Base-by-base conservation (phyloP, 2,113 vertebrate genomes). In the Oryzias celebensis region DNA sequence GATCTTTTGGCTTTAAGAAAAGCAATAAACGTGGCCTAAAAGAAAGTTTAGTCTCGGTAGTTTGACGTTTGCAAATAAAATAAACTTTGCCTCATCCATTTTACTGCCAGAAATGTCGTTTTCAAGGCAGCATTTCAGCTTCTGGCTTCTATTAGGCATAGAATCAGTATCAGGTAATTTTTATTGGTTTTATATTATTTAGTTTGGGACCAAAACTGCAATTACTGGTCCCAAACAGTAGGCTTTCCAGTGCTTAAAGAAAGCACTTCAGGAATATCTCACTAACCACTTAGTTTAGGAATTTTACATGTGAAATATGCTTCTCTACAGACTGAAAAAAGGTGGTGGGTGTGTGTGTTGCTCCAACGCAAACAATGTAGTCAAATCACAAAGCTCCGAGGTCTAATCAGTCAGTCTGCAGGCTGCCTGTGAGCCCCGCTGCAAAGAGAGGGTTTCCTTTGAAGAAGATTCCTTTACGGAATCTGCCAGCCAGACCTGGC, bases 361-460 rank as follows among this genome's bases (percentile, higher is more conserved):
- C 73, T 87, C 83, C 83, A 86, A 68, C 13, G 70, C 71, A 74
- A 87, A 88, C 80, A 73, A 23, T 67, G 68, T 49, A 66, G 81
- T 68, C 65, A 73, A 71, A 84, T 83, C 75, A 78, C 75, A 78
- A 79, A 73, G 67, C 81, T 76, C 85, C 1, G 51, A 77, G 83
- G 84, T 82, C 82, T 69, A 84, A 88, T 87, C 82, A 83, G 78
- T 72, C 84, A 57, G 83, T 88, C 82, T 80, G 77, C 54, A 57
- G 73, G 45, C 73, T 73, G 61, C 47, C 14, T 75, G 75, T 44
- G 67, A 85, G 56, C 58, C 55, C 52, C 7, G 26, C 54, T 67
- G 42, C 52, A 53, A 52, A 54, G 59, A 60, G 26, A 4, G 51
- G 23, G 58, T 45, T 3, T 10, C 52, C 73, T 69, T 62, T 4